These are phyloP conservation scores for Pollenia angustigena DNA, from an alignment of 2,888 invertebrate genomes.

Conservation along the genomic window DNA sequence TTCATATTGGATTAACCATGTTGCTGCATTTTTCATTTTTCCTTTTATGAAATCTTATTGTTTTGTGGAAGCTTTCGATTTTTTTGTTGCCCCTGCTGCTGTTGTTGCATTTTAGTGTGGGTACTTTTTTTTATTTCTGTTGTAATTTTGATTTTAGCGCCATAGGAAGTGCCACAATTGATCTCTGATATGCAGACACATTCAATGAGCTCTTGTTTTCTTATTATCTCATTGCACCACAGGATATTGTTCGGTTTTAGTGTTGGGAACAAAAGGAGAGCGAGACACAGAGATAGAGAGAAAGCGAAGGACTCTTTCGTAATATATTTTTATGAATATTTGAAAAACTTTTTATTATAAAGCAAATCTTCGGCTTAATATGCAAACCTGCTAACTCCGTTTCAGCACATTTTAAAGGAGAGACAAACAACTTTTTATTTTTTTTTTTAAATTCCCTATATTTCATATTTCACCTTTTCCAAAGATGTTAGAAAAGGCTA, in stretches of 20 bases:
- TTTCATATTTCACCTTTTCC: too few species aligned
- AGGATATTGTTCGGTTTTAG: slow-evolving; percentile 2
- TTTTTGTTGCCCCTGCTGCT: slow-evolving; percentile 23
- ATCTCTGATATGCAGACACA: slow-evolving; percentile 71
- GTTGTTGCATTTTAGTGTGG: slow-evolving; percentile 27
- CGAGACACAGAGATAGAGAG: background rate
- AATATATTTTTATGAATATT: too few species aligned
- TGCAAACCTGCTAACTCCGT: too few species aligned
- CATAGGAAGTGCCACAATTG: slow-evolving; percentile 74
- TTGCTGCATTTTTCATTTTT: slow-evolving; percentile 63
- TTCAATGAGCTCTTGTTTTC: slow-evolving; percentile 47
- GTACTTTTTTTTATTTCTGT: slow-evolving; percentile 2
- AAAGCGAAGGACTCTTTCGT: too few species aligned
- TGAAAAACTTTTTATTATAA: too few species aligned
- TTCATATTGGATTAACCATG: slow-evolving; percentile 30
- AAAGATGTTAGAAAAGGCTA: too few species aligned
- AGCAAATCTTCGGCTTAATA: too few species aligned
- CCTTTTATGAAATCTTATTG: slow-evolving; percentile 75
- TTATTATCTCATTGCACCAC: slow-evolving; percentile 6
- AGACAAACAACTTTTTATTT: too few species aligned
- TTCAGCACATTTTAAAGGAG: too few species aligned
- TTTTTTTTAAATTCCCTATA: too few species aligned
- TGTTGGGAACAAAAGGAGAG: background rate
- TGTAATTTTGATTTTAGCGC: slow-evolving; percentile 69
- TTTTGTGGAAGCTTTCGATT: slow-evolving; percentile 53